phyloP scores from a whole-genome alignment of 2,888 invertebrate species.

The Chelonus formosanus region DNA sequence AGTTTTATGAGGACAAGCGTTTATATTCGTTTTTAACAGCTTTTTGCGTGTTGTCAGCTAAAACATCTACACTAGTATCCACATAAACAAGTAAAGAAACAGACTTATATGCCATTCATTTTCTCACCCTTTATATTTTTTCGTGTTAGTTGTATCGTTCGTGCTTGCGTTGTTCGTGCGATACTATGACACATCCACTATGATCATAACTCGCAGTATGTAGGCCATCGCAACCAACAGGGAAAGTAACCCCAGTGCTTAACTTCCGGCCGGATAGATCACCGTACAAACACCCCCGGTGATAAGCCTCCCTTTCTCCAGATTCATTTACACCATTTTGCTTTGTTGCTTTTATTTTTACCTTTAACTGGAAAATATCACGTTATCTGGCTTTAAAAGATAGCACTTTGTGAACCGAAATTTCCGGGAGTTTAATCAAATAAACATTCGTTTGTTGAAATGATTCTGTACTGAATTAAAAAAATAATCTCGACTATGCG shows the following conservation, averaged over 20 bases:
- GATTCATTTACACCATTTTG: background rate
- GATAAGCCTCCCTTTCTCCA: constrained; percentile 46
- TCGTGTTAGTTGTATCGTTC: constrained; percentile 1
- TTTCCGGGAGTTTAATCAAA: too few relatives aligned
- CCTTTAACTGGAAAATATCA: too few relatives aligned
- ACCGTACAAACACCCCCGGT: constrained; percentile 51
- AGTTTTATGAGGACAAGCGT: constrained; percentile 24
- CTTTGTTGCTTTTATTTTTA: background rate
- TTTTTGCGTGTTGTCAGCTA: constrained; percentile 13
- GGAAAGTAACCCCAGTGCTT: constrained; percentile 30
- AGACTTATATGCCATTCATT: constrained; percentile 17
- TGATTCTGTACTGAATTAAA: too few relatives aligned
- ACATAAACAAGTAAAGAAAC: constrained; percentile 13
- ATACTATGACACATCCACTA: constrained; percentile 34
- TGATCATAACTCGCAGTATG: constrained; percentile 52
- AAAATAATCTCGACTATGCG: too few relatives aligned
- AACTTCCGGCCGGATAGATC: constrained; percentile 57
- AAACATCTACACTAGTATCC: background rate
- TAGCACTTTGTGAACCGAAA: too few relatives aligned
- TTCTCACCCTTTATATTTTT: constrained; percentile 5
- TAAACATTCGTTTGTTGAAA: too few relatives aligned
- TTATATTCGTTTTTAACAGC: constrained; percentile 26
- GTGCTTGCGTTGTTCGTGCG: constrained; percentile 26
- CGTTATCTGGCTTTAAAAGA: too few relatives aligned
- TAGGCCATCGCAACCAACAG: constrained; percentile 47